A percentile compares a stretch with the other conserved stretches of the same genome.
Conservation (phyloP, 2,888 invertebrate species). For the Nycteola revayana region DNA sequence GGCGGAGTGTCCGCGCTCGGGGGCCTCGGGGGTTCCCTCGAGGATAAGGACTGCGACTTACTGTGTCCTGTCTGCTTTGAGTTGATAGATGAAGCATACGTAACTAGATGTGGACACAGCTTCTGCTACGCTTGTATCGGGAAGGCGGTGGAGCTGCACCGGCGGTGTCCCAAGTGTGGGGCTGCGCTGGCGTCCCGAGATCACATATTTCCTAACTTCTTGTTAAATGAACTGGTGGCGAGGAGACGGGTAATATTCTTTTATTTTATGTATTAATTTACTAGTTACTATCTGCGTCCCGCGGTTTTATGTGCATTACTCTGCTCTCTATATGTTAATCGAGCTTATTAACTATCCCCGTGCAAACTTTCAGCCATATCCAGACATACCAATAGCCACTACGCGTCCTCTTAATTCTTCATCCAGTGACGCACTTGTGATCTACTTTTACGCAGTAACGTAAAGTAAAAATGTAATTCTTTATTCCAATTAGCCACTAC, state of each 20-base stretch:
- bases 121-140: conserved; percentile 92
- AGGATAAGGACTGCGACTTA: conserved; percentile 85
- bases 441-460: too few species aligned
- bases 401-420: too few species aligned
- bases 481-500: too few species aligned
- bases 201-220: conserved; percentile 92
- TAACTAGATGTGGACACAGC: conserved; percentile 95
- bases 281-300: too few species aligned
- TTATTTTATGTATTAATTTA: conserved; percentile 53
- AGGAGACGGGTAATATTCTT: conserved; percentile 46
- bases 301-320: too few species aligned
- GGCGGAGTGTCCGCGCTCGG: conserved; percentile 68
- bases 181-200: conserved; percentile 85
- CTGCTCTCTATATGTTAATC: too few species aligned
- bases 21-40: conserved; percentile 84
- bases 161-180: conserved; percentile 92
- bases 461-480: too few species aligned
- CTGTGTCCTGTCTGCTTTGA: conserved; percentile 93
- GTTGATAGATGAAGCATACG: conserved; percentile 93
- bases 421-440: too few species aligned
- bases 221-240: conserved; percentile 87
- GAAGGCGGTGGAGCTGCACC: conserved; percentile 92
- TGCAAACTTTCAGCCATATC: too few species aligned
- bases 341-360: too few species aligned
- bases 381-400: too few species aligned